These are phyloP conservation scores for Phortica magna DNA, from an alignment of 2,888 invertebrate species.

Conservation along the genomic window DNA sequence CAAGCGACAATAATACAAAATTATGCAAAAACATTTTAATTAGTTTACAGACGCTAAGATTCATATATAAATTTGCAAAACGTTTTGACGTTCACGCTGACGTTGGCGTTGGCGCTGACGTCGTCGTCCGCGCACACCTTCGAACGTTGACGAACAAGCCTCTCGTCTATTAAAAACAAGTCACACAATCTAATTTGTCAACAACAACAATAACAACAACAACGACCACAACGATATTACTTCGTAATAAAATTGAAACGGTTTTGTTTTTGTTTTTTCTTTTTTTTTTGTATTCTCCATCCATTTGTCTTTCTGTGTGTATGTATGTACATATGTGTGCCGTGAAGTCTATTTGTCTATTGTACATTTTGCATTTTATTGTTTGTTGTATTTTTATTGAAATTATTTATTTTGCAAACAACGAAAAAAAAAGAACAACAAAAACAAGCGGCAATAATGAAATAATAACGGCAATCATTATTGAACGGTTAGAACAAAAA, in stretches of 20 bases:
- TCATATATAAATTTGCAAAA: no score
- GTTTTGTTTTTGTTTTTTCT: conserved; percentile 5
- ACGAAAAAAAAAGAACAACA: not conserved
- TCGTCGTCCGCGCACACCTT: not conserved
- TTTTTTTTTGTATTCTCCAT: not conserved
- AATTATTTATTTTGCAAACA: conserved; percentile 37
- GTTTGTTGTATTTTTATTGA: not conserved
- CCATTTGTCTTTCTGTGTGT: not conserved
- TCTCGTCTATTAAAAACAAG: not conserved
- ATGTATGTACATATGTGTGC: not conserved
- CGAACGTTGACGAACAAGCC: not conserved
- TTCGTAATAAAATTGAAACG: conserved; percentile 1
- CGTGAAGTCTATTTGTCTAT: not conserved
- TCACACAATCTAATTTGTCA: conserved; percentile 27
- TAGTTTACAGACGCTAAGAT: no score
- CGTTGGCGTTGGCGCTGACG: not conserved
- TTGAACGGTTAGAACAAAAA: not conserved
- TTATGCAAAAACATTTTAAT: no score
- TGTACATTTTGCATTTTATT: conserved; percentile 1
- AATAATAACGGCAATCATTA: conserved; percentile 60
- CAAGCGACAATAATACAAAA: no score
- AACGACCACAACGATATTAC: not conserved
- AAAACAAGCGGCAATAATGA: conserved; percentile 48
- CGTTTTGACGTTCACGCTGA: no score
- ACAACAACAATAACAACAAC: not conserved